phyloP scores from a whole-genome alignment of 1,140 invertebrate species.

The Zophobas atratus region DNA sequence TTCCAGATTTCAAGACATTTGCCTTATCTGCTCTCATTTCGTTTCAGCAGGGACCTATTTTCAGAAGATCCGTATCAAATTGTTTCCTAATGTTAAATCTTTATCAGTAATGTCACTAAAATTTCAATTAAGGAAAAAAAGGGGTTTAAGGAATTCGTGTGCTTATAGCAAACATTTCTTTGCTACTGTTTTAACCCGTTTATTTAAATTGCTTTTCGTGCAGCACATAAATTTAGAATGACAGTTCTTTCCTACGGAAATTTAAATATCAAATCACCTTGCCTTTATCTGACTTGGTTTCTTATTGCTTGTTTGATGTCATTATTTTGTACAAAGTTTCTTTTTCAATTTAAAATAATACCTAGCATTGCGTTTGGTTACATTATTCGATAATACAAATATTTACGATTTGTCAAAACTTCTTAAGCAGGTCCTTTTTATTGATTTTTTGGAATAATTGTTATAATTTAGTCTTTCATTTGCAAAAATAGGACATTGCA shows the following conservation, averaged over 20 bases:
- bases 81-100: neutral
- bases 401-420: no score
- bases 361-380: no score
- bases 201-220: slow-evolving; percentile 22
- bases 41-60: neutral
- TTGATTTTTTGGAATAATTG: no score
- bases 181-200: slow-evolving; percentile 1
- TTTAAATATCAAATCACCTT: slow-evolving; percentile 12
- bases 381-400: no score
- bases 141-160: neutral
- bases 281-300: slow-evolving; percentile 20
- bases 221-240: slow-evolving; percentile 22
- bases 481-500: no score
- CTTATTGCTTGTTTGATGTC: slow-evolving; percentile 1
- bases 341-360: no score
- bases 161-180: slow-evolving; percentile 5
- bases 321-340: neutral
- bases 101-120: neutral
- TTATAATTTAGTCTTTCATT: no score
- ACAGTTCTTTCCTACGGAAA: slow-evolving; percentile 2
- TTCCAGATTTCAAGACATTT: neutral
- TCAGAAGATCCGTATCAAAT: neutral
- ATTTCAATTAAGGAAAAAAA: neutral
- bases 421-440: no score
- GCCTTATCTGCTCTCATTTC: neutral